These are phyloP conservation scores for Helarctos malayanus DNA, from an alignment of 2,797 vertebrate genomes.

Conservation along the genomic window DNA sequence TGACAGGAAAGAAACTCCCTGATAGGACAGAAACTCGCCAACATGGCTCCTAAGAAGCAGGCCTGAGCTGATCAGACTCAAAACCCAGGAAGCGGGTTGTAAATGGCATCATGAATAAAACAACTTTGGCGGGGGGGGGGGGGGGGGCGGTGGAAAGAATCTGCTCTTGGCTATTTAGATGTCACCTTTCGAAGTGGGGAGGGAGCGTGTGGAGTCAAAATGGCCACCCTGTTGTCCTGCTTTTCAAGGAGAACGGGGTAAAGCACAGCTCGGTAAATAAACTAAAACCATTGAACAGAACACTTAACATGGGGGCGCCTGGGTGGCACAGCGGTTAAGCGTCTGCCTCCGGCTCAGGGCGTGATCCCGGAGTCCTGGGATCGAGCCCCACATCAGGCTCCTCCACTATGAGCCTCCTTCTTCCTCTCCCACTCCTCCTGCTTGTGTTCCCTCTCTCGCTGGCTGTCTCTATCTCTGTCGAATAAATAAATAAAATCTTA, in stretches of 20 bases:
- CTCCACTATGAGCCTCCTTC: too few species aligned
- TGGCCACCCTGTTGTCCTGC: not conserved
- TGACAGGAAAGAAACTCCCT: not conserved
- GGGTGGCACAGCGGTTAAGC: too few species aligned
- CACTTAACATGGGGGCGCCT: not conserved
- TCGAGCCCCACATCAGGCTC: too few species aligned
- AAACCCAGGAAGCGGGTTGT: slow-evolving; percentile 59
- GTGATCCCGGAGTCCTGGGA: too few species aligned
- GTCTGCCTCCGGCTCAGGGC: too few species aligned
- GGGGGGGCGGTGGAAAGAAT: not conserved
- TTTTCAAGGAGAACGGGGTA: slow-evolving; percentile 32
- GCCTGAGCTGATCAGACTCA: not conserved
- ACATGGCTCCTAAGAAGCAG: slow-evolving; percentile 19
- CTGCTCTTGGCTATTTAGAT: not conserved
- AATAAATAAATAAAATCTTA: too few species aligned
- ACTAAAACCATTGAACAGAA: not conserved
- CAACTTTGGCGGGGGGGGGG: not conserved
- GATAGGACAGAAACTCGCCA: not conserved
- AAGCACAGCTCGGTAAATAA: not conserved
- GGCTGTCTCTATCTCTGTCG: too few species aligned
- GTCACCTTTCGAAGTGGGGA: not conserved
- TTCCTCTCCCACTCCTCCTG: too few species aligned
- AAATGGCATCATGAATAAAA: not conserved
- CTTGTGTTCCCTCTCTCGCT: too few species aligned
- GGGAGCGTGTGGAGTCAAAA: not conserved